Base-by-base conservation (phyloP, 2,888 invertebrate genomes). In the Serripes groenlandicus region DNA sequence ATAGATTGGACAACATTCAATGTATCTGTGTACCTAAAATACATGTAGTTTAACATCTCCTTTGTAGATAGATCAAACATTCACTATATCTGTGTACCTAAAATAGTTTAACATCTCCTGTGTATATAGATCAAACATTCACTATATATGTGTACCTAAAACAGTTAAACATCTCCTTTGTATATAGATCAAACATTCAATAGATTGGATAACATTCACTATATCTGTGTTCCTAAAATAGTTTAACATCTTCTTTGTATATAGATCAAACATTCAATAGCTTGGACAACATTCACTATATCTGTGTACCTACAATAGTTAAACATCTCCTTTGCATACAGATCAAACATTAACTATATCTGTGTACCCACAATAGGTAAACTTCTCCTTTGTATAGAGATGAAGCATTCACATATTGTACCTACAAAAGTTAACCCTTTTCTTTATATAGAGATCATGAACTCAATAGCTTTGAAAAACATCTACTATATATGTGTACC, bases 261-360 rank as follows among this genome's bases (percentile, higher is more conserved):
- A 42, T 11, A 42, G 5, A 23, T 54, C 23, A 74, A 37, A 78
- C 78, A 87, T 18, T 81, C 79, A 30, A 94, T 89, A 28, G 92
- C 92, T 64, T 90, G 81, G 1, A 93, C 81, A 5, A 93, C 91
- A 75, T 91, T 91, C 32, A 90, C 83, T 21, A 91, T 90, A 86
- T 93, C 92, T 74, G 92, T 90, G 71, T 89, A 93, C 70, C 93
- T 93, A 84, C 3, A 89, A 49, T n/a, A n/a, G n/a, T n/a, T n/a
- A n/a, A n/a, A n/a, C n/a, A n/a, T n/a, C n/a, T n/a, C n/a, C n/a
- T n/a, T n/a, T n/a, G n/a, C n/a, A n/a, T n/a, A n/a, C n/a, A n/a
- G n/a, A n/a, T n/a, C n/a, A n/a, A n/a, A n/a, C 78, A 87, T n/a
- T n/a, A n/a, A n/a, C n/a, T n/a, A n/a, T n/a, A n/a, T n/a, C n/a